Evolutionary conservation across 1,140 invertebrate species (phyloP), one percentile per base, ranked within the genome.

Genomic region (Conus betulinus): DNA sequence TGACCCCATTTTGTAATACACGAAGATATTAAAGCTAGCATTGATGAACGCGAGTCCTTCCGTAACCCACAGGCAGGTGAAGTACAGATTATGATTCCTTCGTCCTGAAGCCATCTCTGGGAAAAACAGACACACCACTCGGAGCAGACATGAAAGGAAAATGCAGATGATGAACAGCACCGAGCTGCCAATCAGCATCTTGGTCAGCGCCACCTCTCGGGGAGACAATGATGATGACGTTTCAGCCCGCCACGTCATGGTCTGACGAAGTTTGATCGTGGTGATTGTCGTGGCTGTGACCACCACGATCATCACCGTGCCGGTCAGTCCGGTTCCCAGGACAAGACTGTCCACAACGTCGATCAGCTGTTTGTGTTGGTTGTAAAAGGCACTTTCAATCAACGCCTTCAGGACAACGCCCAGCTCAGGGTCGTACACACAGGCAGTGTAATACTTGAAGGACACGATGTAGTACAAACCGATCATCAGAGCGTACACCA

Each of bases 161-260:
- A 67, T 13, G 57, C 84, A 85, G 23, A 85, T n/a, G 84, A 85
- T 67, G 57, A 67, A 85, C 20, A 85, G 60, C 25, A 85, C 57
- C 25, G 84, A 85, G 10, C 52, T 85, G n/a, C 55, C 84, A 25
- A 85, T 27, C 60, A 85, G n/a, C 84, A 85, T 85, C 55, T 57
- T 53, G 57, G 84, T 85, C 57, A 85, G 55, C 17, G 57, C 84
- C 55, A 85, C 84, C 55, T 85, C 84, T 11, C 52, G 25, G 39
- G 52, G 25, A 11, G 3, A 53, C 10, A 53, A 10, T 8, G 78
- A 81, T 4, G 78, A 52, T 51, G 78, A 81, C 13, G 78, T 52
- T 27, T 10, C 23, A 3, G 27, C 78, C 11, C 78, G 17, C 78
- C 78, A 81, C n/a, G 78, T 27, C 17, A 27, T 11, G 27, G 52